Evolutionary conservation across 2,113 vertebrate species (phyloP).

Genomic region (Paratilapia polleni): DNA sequence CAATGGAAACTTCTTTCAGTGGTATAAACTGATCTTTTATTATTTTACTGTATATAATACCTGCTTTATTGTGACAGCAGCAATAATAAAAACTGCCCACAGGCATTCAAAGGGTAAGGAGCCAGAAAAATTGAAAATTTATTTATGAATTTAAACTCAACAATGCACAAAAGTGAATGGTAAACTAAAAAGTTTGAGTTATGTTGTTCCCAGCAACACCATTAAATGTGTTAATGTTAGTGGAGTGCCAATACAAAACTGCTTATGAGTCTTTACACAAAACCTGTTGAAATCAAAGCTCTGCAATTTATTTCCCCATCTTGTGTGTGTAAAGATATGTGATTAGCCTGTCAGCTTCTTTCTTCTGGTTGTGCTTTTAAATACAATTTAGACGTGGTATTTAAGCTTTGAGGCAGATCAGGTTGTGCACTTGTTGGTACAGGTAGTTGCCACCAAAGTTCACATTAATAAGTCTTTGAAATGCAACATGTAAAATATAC

Average conservation of each 20-base stretch:
- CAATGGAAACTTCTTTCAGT: not conserved
- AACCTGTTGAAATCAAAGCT: not conserved
- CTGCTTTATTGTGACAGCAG: not conserved
- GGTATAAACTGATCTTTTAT: too few relatives aligned
- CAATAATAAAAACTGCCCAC: not conserved
- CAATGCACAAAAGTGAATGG: not conserved
- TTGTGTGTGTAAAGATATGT: not conserved
- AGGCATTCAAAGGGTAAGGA: not conserved
- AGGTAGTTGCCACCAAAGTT: not conserved
- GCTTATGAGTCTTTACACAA: not conserved
- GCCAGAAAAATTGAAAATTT: constrained; percentile 17
- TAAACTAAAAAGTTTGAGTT: constrained; percentile 30
- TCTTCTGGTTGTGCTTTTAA: not conserved
- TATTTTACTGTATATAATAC: not conserved
- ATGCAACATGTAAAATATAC: not conserved
- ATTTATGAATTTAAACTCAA: constrained; percentile 26
- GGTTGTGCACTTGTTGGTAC: not conserved
- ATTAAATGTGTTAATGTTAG: not conserved
- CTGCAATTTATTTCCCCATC: not conserved
- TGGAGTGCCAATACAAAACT: not conserved
- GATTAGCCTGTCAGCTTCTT: not conserved
- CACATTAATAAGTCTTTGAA: not conserved
- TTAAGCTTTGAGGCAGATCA: not conserved
- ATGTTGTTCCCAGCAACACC: not conserved
- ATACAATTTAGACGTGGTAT: not conserved